Evolutionary conservation across 2,797 vertebrate genomes (phyloP).

Genomic region (Heterohyrax brucei): DNA sequence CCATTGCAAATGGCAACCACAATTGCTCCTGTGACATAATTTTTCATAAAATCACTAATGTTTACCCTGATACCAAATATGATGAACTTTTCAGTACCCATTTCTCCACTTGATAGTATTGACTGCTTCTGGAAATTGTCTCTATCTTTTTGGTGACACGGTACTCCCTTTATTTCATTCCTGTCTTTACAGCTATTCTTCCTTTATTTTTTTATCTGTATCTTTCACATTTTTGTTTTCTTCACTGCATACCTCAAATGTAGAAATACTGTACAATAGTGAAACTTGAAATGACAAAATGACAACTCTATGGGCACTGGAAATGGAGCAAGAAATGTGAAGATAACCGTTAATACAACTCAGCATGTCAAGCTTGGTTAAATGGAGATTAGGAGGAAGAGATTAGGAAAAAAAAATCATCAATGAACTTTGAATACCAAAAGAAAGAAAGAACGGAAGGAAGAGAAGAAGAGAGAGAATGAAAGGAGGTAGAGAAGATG

Average conservation of each 20-base stretch:
- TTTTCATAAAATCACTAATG: not conserved
- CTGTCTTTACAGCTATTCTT: not conserved
- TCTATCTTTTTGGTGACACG: not conserved
- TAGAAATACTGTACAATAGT: not conserved
- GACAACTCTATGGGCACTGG: not conserved
- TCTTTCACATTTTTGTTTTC: constrained; percentile 5
- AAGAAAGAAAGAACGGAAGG: not conserved
- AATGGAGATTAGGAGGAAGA: not conserved
- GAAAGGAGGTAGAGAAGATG: not conserved
- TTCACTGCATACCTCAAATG: not conserved
- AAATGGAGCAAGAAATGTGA: constrained; percentile 5
- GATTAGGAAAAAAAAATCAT: constrained; percentile 18
- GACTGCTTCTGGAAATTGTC: not conserved
- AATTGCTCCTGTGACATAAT: not conserved
- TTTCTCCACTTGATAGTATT: not conserved
- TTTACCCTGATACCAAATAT: not conserved
- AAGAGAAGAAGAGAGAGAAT: not conserved
- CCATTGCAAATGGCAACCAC: not conserved
- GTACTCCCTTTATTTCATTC: not conserved
- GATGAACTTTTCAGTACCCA: not conserved
- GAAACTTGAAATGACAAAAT: constrained; percentile 62
- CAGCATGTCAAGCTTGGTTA: not conserved
- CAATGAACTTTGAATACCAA: constrained; percentile 21
- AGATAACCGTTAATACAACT: constrained; percentile 1
- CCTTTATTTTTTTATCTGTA: not conserved